Conservation (phyloP, 2,888 invertebrate species). For the Lithophane semibrunnea region DNA sequence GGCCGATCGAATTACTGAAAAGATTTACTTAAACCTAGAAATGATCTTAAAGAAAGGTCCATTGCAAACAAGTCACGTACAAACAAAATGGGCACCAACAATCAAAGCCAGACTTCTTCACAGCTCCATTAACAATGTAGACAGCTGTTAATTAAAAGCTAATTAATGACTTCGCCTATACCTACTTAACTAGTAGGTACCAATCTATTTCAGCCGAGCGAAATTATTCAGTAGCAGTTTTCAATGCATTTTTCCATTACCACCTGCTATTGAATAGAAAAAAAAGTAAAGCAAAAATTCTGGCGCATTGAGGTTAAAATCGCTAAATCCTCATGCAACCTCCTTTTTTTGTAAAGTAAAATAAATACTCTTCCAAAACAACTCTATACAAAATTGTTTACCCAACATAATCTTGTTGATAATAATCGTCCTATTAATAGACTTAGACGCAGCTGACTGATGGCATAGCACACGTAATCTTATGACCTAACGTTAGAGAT, state of each 20-base stretch:
- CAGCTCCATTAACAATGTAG: conserved; percentile 35
- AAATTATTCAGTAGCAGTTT: background rate
- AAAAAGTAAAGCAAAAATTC: background rate
- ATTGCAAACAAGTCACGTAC: conserved; percentile 32
- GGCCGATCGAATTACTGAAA: background rate
- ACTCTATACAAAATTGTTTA: conserved; percentile 6
- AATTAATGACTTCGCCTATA: conserved; percentile 41
- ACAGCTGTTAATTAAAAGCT: conserved; percentile 51
- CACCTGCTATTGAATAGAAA: background rate
- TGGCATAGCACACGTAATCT: conserved; percentile 44
- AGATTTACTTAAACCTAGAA: background rate
- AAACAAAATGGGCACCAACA: conserved; percentile 38
- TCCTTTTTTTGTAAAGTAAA: too few species aligned
- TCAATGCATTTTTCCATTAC: background rate
- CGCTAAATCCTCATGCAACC: background rate
- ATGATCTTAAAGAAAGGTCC: background rate
- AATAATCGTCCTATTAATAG: conserved; percentile 26
- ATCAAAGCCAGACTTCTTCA: conserved; percentile 36
- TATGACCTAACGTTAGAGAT: conserved; percentile 31
- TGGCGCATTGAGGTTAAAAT: background rate
- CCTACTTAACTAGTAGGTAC: conserved; percentile 4
- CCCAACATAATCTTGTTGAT: conserved; percentile 18
- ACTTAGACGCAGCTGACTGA: conserved; percentile 37
- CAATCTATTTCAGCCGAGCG: background rate
- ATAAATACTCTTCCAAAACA: background rate